These are phyloP conservation scores for Acromyrmex charruanus DNA, from an alignment of 1,140 invertebrate species.

Conservation along the genomic window DNA sequence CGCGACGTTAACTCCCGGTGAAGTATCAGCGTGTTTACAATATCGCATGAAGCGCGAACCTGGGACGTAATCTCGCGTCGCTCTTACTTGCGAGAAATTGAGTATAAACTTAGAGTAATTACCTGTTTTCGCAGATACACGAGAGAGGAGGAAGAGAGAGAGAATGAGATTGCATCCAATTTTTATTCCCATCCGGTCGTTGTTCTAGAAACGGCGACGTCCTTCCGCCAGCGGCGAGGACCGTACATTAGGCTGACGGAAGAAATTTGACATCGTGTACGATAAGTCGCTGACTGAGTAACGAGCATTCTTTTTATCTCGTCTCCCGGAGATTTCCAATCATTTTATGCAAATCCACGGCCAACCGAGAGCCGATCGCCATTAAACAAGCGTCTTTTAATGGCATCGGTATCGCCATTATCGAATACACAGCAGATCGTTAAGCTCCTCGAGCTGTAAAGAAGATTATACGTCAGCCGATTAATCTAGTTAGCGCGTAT, in stretches of 20 bases:
- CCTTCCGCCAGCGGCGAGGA: not conserved
- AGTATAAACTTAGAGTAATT: constrained; percentile 35
- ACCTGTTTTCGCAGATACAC: constrained; percentile 3
- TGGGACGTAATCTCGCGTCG: constrained; percentile 53
- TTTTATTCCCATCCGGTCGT: not conserved
- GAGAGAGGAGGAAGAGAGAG: not conserved
- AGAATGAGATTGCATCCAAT: not conserved
- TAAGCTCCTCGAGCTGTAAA: constrained; percentile 60
- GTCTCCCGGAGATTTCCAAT: constrained; percentile 39
- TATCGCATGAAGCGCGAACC: constrained; percentile 22
- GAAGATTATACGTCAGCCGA: constrained; percentile 65
- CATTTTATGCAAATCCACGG: constrained; percentile 64
- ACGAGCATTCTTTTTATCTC: constrained; percentile 14
- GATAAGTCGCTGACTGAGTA: constrained; percentile 31
- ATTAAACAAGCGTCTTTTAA: constrained; percentile 53
- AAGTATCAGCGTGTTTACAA: constrained; percentile 66
- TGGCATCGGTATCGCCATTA: constrained; percentile 58
- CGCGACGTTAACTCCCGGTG: constrained; percentile 56
- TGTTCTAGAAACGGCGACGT: not conserved
- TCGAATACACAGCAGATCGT: constrained; percentile 68
- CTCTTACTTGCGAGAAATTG: constrained; percentile 46
- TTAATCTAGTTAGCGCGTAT: constrained; percentile 59
- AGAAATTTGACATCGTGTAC: constrained; percentile 38
- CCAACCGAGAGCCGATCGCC: not conserved
- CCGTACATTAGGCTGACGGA: constrained; percentile 27